These are phyloP conservation scores for Apantesis nais DNA, from an alignment of 2,888 invertebrate species.

Conservation along the genomic window DNA sequence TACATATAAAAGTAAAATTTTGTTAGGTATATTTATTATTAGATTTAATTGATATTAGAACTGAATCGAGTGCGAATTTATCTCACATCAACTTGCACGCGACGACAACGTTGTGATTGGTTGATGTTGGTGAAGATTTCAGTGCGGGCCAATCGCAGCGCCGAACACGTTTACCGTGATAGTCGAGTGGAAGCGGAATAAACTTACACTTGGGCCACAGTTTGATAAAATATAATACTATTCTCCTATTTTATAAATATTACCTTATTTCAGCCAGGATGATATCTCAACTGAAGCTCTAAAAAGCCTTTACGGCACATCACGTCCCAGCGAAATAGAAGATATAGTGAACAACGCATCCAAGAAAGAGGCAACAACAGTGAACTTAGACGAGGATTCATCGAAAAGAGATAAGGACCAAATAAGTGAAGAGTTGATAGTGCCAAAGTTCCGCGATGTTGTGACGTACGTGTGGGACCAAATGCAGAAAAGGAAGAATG, in stretches of 20 bases:
- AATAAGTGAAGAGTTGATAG: constrained; percentile 69
- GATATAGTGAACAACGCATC: constrained; percentile 79
- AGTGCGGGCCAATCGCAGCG: no score
- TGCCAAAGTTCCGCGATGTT: constrained; percentile 91
- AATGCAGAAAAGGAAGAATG: constrained; percentile 86
- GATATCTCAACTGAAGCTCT: constrained; percentile 91
- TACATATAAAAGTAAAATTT: no score
- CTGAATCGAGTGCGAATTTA: no score
- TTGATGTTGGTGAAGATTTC: no score
- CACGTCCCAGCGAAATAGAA: constrained; percentile 81
- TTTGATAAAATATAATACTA: background rate
- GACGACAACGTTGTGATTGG: no score
- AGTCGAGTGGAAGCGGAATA: no score
- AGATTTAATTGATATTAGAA: no score
- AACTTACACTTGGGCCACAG: no score
- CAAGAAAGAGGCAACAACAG: constrained; percentile 68
- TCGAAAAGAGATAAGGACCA: constrained; percentile 74
- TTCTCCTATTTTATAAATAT: background rate
- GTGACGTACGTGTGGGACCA: constrained; percentile 90
- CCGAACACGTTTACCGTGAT: no score
- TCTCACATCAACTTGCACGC: no score
- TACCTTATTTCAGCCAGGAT: constrained; percentile 85
- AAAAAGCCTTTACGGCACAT: constrained; percentile 90
- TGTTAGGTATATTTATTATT: no score
- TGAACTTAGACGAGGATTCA: constrained; percentile 67